Evolutionary conservation across 64 coral and sea anemone species (phyloP).

Genomic region (Dendronephthya gigantea): DNA sequence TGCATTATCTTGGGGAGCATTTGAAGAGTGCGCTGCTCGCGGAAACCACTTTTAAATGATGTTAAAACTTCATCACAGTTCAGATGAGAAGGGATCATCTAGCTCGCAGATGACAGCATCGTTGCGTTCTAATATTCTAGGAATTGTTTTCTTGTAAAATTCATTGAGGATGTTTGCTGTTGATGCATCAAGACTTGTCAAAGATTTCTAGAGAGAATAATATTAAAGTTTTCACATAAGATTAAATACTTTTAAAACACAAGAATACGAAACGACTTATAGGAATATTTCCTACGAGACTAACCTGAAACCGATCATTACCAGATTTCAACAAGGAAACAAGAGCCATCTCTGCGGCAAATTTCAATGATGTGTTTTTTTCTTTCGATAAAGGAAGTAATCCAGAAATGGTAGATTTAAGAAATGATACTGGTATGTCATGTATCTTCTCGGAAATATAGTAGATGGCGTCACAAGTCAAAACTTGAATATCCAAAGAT

Average conservation of each 20-base stretch:
- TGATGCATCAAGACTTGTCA: neutral
- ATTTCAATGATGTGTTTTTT: neutral
- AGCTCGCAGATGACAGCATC: neutral
- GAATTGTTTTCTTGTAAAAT: neutral
- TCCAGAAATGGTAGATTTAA: neutral
- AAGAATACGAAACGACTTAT: neutral
- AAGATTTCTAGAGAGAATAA: neutral
- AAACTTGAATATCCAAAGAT: constrained; percentile 50
- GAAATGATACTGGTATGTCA: neutral
- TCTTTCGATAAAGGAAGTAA: neutral
- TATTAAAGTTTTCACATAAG: neutral
- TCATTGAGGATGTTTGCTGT: neutral
- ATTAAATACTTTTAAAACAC: no score
- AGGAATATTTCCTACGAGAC: neutral
- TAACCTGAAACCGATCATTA: neutral
- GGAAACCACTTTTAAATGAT: no score
- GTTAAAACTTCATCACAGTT: neutral
- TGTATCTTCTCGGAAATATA: neutral
- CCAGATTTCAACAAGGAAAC: neutral
- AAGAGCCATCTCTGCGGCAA: neutral
- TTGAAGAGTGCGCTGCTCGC: neutral
- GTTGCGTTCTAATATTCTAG: neutral
- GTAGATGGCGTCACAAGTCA: constrained; percentile 44
- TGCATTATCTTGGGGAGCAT: neutral
- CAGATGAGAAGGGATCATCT: neutral